A percentile compares a stretch with the other conserved stretches of the same genome.
phyloP scores from a whole-genome alignment of 2,888 invertebrate genomes.

The Amphimallon solstitiale region DNA sequence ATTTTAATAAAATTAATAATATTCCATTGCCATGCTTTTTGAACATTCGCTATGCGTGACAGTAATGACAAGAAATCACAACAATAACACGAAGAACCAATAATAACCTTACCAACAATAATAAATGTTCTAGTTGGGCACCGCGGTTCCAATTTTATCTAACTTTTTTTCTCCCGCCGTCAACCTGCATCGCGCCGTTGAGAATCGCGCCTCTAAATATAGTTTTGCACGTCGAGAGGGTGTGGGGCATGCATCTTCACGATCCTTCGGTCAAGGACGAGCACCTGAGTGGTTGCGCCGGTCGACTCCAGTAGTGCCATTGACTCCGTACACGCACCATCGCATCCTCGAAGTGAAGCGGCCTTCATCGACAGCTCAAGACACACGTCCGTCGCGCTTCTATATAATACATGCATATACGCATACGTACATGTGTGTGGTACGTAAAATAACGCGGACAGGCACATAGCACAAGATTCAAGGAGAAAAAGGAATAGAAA shows the following conservation, averaged over 20 bases:
- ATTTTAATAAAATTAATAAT: too few species aligned
- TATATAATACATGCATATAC: too few species aligned
- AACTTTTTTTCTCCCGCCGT: too few species aligned
- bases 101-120: too few species aligned
- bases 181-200: not conserved
- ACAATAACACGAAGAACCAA: too few species aligned
- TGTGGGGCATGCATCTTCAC: constrained; percentile 49
- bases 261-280: constrained; percentile 58
- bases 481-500: not conserved
- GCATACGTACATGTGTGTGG: too few species aligned
- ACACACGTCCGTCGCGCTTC: not conserved
- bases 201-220: constrained; percentile 34
- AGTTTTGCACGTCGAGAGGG: constrained; percentile 40
- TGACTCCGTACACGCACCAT: constrained; percentile 54
- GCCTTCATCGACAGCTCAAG: not conserved
- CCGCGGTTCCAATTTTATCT: too few species aligned
- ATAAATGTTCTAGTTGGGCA: too few species aligned
- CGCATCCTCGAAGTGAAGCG: not conserved
- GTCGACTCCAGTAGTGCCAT: constrained; percentile 56
- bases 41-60: too few species aligned
- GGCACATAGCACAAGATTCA: not conserved
- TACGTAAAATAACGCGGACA: not conserved
- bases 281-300: constrained; percentile 48
- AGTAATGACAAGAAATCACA: too few species aligned
- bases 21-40: too few species aligned